Evolutionary conservation across 2,113 vertebrate genomes (phyloP).

Genomic region (Chaetodon auriga): DNA sequence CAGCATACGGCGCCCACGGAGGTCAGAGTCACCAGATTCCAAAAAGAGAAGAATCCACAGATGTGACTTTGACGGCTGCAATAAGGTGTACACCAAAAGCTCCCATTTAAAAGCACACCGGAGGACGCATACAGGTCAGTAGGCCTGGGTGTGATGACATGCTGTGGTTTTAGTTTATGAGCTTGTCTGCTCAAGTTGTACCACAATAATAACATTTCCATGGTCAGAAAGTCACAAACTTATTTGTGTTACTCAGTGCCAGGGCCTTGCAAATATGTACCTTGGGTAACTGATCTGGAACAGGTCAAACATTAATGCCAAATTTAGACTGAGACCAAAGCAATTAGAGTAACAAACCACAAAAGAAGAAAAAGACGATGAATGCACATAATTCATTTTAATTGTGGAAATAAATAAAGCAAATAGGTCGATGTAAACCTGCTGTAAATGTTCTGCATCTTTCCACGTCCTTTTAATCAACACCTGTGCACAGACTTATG

Average conservation of each 20-base stretch:
- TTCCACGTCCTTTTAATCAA: too few relatives aligned
- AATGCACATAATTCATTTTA: background rate
- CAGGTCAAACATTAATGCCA: background rate
- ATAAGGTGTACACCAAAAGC: constrained; percentile 99
- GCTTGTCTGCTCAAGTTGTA: too few relatives aligned
- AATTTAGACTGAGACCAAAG: background rate
- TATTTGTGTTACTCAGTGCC: too few relatives aligned
- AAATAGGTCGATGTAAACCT: background rate
- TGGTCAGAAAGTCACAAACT: background rate
- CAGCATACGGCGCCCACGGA: constrained; percentile 95
- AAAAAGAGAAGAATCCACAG: constrained; percentile 98
- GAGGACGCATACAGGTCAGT: constrained; percentile 96
- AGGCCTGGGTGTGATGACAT: background rate
- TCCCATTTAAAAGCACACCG: constrained; percentile 99
- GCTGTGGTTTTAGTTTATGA: background rate
- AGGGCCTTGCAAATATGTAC: background rate
- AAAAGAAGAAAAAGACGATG: background rate
- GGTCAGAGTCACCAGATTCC: constrained; percentile 97
- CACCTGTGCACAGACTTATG: too few relatives aligned
- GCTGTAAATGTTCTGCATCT: too few relatives aligned
- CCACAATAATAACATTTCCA: constrained; percentile 2
- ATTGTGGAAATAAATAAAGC: background rate
- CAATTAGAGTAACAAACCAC: background rate
- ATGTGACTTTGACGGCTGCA: constrained; percentile 99
- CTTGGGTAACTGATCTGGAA: background rate